Evolutionary conservation across 2,888 invertebrate species (phyloP), one percentile per base, ranked within the genome.

Genomic region (Eupithecia inturbata): DNA sequence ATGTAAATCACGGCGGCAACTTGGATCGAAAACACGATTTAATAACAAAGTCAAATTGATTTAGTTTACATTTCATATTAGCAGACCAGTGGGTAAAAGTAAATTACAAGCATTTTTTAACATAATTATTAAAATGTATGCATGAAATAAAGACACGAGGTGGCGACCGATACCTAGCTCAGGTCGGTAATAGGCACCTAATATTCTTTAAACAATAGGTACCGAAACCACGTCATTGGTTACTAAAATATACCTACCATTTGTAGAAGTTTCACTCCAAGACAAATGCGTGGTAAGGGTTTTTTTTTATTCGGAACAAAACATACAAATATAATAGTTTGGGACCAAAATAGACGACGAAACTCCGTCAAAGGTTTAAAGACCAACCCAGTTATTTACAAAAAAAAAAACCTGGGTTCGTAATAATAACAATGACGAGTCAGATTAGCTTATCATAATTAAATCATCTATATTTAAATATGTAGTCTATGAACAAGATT

Each of bases 121-220:
- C 9, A 49, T 57, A 22, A 53, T 16, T 22, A 57, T 26, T 22
- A 12, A 26, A 57, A 57, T 57, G 0, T 57, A 57, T 57, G 28
- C 62, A 62, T 62, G 19, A 31, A 19, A 60, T 7, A 28, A 28
- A 33, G 19, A 10, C 63, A 28, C 82, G 80, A 86, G 83, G 86
- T 77, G 78, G 70, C 73, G 77, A 71, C 75, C 73, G 72, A 76
- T 74, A 68, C 76, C 66, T 26, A 63, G 67, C 49, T 49, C 22
- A 49, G 53, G 26, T 57, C 22, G 53, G 75, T 79, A 82, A 83
- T 81, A 80, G 79, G 79, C 82, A 81, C 77, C 80, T 85, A 81
- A 81, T 82, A 86, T 84, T 83, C 82, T 80, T 80, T 68, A 66
- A 69, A 74, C 82, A 82, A 81, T 77, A 53, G 74, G 1, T 72